Evolutionary conservation across 2,888 invertebrate species (phyloP).

Genomic region (Stomorhina lunata): DNA sequence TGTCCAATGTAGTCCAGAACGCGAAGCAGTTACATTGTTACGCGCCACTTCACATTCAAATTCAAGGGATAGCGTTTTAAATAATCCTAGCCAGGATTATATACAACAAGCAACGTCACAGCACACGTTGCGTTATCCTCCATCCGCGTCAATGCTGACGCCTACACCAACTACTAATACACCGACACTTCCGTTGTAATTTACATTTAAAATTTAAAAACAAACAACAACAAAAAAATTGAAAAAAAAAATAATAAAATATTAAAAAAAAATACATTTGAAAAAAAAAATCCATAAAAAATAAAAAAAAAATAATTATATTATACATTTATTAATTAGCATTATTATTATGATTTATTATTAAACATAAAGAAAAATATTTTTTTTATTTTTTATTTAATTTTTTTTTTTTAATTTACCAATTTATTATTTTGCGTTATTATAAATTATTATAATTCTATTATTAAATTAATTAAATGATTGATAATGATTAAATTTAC

Average conservation of each 20-base stretch:
- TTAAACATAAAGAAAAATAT: conserved; percentile 59
- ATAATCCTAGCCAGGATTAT: conserved; percentile 82
- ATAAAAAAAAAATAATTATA: conserved; percentile 52
- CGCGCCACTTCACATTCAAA: conserved; percentile 84
- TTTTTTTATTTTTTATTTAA: conserved; percentile 45
- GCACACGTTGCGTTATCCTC: conserved; percentile 81
- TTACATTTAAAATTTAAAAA: conserved; percentile 68
- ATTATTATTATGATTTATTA: conserved; percentile 66
- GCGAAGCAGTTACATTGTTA: conserved; percentile 83
- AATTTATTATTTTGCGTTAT: conserved; percentile 78
- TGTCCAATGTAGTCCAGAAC: conserved; percentile 84
- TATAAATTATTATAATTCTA: conserved; percentile 78
- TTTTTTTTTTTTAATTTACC: conserved; percentile 70
- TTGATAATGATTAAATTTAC: conserved; percentile 57
- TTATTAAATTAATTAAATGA: conserved; percentile 65
- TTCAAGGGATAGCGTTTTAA: conserved; percentile 82
- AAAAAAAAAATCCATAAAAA: conserved; percentile 56
- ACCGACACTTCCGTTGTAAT: conserved; percentile 81
- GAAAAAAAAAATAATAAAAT: conserved; percentile 33
- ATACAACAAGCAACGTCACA: conserved; percentile 81
- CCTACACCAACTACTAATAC: conserved; percentile 81
- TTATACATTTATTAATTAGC: conserved; percentile 65
- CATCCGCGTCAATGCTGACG: conserved; percentile 81
- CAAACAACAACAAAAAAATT: conserved; percentile 52
- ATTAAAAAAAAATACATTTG: conserved; percentile 28